These are phyloP conservation scores for Eira barbara DNA, from an alignment of 2,113 vertebrate species.

Conservation along the genomic window DNA sequence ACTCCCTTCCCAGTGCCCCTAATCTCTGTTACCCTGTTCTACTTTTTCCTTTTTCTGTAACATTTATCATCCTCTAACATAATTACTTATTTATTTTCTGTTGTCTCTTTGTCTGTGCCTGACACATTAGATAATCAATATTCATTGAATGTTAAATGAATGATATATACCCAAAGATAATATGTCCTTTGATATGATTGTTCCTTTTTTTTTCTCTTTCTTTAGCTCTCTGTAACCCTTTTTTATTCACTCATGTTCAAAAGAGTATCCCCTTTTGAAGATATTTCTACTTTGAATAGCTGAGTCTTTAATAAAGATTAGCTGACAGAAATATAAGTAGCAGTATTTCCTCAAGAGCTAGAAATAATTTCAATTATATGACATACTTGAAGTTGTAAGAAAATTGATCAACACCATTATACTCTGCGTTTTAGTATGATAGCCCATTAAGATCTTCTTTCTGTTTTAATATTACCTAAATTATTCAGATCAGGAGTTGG, in stretches of 20 bases:
- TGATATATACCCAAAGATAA: not conserved
- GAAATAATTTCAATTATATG: slow-evolving; percentile 60
- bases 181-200: not conserved
- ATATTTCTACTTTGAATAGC: not conserved
- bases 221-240: not conserved
- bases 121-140: not conserved
- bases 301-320: slow-evolving; percentile 43
- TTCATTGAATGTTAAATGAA: not conserved
- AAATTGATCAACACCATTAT: slow-evolving; percentile 52
- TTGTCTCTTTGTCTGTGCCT: not conserved
- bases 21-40: not conserved
- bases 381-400: slow-evolving; percentile 53
- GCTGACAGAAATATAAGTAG: slow-evolving; percentile 62
- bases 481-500: not conserved
- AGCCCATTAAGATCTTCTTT: slow-evolving; percentile 52
- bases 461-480: not conserved
- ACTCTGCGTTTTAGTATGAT: slow-evolving; percentile 49
- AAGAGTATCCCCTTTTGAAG: not conserved
- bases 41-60: not conserved
- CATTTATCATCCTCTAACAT: not conserved
- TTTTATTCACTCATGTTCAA: not conserved
- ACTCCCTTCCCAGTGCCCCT: not conserved
- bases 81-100: not conserved
- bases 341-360: slow-evolving; percentile 50
- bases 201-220: not conserved